Evolutionary conservation across 92 coral and sea anemone genomes (phyloP).

Genomic region (Nematostella vectensis): DNA sequence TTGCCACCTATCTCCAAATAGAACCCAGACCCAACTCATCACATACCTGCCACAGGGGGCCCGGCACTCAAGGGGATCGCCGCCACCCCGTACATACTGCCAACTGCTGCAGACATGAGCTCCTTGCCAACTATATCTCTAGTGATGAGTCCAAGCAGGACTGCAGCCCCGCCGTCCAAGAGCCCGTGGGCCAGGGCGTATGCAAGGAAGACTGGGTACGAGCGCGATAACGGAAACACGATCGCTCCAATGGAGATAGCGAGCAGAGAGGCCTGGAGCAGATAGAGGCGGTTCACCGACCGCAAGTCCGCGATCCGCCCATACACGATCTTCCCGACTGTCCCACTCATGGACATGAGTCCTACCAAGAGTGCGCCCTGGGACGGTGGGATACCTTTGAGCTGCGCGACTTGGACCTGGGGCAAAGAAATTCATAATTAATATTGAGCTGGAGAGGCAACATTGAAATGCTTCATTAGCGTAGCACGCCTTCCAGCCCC

Average conservation of each 20-base stretch:
- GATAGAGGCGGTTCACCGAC: constrained; percentile 46
- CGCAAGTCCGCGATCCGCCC: constrained; percentile 65
- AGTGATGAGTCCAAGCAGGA: constrained; percentile 67
- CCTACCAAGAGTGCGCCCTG: constrained; percentile 82
- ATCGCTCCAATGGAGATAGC: constrained; percentile 63
- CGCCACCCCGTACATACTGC: constrained; percentile 63
- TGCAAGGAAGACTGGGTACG: constrained; percentile 51
- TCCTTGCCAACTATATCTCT: constrained; percentile 80
- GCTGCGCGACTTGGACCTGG: constrained; percentile 69
- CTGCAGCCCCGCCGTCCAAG: constrained; percentile 71
- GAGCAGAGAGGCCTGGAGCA: constrained; percentile 55
- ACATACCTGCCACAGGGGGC: constrained; percentile 90
- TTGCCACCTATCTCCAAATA: constrained; percentile 88
- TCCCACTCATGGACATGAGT: constrained; percentile 57
- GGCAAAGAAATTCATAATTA: no score
- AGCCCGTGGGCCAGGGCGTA: constrained; percentile 71
- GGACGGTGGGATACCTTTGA: constrained; percentile 52
- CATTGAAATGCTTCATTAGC: no score
- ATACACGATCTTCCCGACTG: constrained; percentile 64
- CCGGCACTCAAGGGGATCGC: constrained; percentile 76
- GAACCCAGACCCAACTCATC: neutral
- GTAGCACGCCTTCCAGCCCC: no score
- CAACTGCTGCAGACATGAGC: constrained; percentile 74
- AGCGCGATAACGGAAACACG: constrained; percentile 70
- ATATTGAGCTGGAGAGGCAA: no score